Base-by-base conservation (phyloP, 2,888 invertebrate genomes). In the Arenicola marina region DNA sequence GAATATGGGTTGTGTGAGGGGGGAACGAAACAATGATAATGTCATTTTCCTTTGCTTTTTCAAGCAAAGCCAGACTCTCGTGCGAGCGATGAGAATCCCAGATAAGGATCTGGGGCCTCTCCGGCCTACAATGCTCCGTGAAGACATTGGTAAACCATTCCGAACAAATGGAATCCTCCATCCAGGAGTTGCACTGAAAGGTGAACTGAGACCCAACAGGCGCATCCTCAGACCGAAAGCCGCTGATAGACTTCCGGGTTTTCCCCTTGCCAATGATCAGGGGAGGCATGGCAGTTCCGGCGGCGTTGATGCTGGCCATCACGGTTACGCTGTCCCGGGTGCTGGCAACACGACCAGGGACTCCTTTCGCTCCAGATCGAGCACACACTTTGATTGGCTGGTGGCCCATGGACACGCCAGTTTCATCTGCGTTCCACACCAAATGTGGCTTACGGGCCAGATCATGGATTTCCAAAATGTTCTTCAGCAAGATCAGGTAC, bases 391-490 rank as follows among this genome's bases (percentile, higher is more conserved):
- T n/a, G 33, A 26, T 18, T 4, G 33, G 34, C 4, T 38, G 34
- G 7, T 56, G 56, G 11, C 24, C 4, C 4, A 56, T 7, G 11
- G 15, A 38, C 4, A 33, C 4, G 4, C 21, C n/a, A n/a, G 34
- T 56, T 24, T 56, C 56, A 26, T 56, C 56, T 7, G 21, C 21
- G 26, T 56, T 56, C 56, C 38, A 56, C 4, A 56, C 24, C 4
- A 4, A 18, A 7, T 56, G 21, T 38, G 56, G 56, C 4, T 38
- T 15, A 4, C 26, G 21, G 4, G 11, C 34, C 11, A 56, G n/a
- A 7, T 38, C 7, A 38, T 7, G 4, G 11, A 11, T 21, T 7
- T 4, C 4, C 7, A 33, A 21, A 21, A 21, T 38, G 11, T 33
- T 56, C 11, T 56, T 4, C 11, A 56, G 21, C 4, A 11, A 33